A percentile compares a stretch with the other conserved stretches of the same genome.
Evolutionary conservation across 2,888 invertebrate species (phyloP).

Genomic region (Drosophila mettleri): DNA sequence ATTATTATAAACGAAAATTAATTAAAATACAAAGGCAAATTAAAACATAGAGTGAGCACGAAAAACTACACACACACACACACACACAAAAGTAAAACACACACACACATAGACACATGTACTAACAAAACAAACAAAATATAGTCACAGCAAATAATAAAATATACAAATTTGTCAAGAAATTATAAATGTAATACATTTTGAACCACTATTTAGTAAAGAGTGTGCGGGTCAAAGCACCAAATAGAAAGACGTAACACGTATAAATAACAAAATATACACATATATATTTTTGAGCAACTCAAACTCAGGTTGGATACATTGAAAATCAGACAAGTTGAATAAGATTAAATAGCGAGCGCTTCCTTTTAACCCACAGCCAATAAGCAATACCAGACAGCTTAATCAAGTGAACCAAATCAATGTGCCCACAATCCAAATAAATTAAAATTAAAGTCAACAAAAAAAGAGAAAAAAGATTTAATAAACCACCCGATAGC

Average conservation of each 20-base stretch:
- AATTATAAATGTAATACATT: slow-evolving; percentile 41
- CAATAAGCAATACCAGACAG: slow-evolving; percentile 51
- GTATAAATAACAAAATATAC: slow-evolving; percentile 40
- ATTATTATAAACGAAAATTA: slow-evolving; percentile 45
- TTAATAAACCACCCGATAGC: slow-evolving; percentile 59
- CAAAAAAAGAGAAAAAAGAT: slow-evolving; percentile 1
- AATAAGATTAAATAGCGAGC: slow-evolving; percentile 75
- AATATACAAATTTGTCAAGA: slow-evolving; percentile 20
- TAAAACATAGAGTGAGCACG: slow-evolving; percentile 77
- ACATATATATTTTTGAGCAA: slow-evolving; percentile 75
- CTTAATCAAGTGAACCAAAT: slow-evolving; percentile 47
- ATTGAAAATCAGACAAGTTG: slow-evolving; percentile 77
- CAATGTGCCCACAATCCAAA: slow-evolving; percentile 42
- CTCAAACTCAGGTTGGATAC: slow-evolving; percentile 81
- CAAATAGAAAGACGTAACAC: slow-evolving; percentile 40
- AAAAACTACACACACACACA: slow-evolving; percentile 55
- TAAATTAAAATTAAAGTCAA: slow-evolving; percentile 19
- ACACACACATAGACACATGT: neutral
- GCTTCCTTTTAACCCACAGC: slow-evolving; percentile 80
- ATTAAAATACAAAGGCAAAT: slow-evolving; percentile 61
- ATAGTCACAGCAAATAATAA: slow-evolving; percentile 36
- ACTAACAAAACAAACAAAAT: slow-evolving; percentile 44
- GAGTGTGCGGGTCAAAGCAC: slow-evolving; percentile 49
- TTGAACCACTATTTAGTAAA: slow-evolving; percentile 61
- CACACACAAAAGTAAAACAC: slow-evolving; percentile 44